These are phyloP conservation scores for Mola mola DNA, from an alignment of 2,113 vertebrate genomes.

Conservation along the genomic window DNA sequence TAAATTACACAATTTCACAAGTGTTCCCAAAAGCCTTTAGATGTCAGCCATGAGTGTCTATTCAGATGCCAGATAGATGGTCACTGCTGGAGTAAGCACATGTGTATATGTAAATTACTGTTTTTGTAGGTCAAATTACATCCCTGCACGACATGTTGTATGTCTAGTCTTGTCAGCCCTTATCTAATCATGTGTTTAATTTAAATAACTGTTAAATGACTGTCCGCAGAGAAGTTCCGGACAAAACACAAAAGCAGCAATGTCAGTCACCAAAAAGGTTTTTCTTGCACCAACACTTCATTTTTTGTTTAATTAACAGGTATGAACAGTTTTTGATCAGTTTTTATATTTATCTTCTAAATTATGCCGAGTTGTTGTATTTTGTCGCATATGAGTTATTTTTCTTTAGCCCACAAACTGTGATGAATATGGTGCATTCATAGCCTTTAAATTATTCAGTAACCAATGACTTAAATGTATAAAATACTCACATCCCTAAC, in stretches of 20 bases:
- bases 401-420: no score
- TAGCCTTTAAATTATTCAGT: no score
- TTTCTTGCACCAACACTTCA: background rate
- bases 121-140: background rate
- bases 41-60: background rate
- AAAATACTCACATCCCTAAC: no score
- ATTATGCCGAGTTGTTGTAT: no score
- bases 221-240: background rate
- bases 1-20: background rate
- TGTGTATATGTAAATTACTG: conserved; percentile 15
- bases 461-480: no score
- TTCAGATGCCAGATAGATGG: background rate
- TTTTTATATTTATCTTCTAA: no score
- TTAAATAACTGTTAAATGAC: conserved; percentile 28
- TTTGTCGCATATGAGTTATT: no score
- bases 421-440: no score
- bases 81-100: background rate
- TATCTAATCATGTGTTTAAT: conserved; percentile 13
- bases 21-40: background rate
- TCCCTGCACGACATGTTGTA: no score
- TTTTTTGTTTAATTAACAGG: background rate
- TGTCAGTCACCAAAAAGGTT: background rate
- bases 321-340: no score
- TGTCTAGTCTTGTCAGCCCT: no score
- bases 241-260: background rate